These are phyloP conservation scores for Dryas iulia DNA, from an alignment of 1,140 invertebrate species.

Conservation along the genomic window DNA sequence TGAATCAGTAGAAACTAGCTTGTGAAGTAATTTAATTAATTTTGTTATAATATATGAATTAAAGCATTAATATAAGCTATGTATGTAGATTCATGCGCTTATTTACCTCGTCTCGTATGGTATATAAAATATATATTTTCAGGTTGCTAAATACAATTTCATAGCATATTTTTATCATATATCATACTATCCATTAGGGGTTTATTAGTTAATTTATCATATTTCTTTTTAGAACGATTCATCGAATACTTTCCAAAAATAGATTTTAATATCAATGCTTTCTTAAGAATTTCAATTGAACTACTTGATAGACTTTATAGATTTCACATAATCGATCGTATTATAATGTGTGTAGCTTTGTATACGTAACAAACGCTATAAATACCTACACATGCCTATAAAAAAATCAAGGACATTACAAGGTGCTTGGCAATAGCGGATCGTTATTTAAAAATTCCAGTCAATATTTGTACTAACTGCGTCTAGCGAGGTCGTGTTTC, in stretches of 20 bases:
- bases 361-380: background rate
- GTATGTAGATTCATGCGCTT: no score
- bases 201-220: background rate
- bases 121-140: background rate
- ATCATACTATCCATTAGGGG: background rate
- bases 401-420: background rate
- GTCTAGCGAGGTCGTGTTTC: constrained; percentile 9
- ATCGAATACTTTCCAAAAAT: background rate
- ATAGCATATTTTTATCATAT: background rate
- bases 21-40: background rate
- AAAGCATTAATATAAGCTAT: no score
- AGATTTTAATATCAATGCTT: no score
- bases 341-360: background rate
- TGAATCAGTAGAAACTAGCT: background rate
- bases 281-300: no score
- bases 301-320: no score
- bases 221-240: background rate
- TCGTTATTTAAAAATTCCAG: background rate
- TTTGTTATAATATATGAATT: no score
- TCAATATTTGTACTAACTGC: constrained; percentile 12
- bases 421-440: background rate
- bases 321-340: background rate
- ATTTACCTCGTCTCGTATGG: no score
- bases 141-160: background rate
- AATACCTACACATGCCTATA: background rate